Base-by-base conservation (phyloP, 2,797 vertebrate species). In the Platyrinchus mystaceus region DNA sequence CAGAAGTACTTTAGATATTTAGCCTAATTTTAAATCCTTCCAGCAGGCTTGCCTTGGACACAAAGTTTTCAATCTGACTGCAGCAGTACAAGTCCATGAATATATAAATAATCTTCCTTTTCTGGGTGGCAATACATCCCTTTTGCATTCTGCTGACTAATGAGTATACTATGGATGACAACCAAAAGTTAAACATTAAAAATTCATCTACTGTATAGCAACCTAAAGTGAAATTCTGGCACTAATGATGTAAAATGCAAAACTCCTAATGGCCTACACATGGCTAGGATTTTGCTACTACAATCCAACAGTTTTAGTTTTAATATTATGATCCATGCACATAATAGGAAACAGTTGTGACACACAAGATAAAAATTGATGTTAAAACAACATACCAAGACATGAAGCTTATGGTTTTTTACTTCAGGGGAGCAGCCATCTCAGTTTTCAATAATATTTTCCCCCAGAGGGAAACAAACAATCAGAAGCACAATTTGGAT, bases 401-500 rank as follows among this genome's bases (percentile, higher is more conserved):
- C 39, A 73, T 23, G 43, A 93, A 90, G 39, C 58, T 79, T 73
- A 71, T 14, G 21, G 12, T 64, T 44, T 81, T 88, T 89, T 87
- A 59, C 80, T 83, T 67, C 56, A 84, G 52, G 56, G 77, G 82
- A 76, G 14, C 27, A 92, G 81, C 41, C 63, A 76, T 63, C 37
- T 39, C n/a, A 92, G n/a, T 80, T 84, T 64, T 93, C 74, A 93
- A 6, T 30, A 82, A 83, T 30, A 66, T 62, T 93, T 84, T 89
- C 78, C 74, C 78, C 52, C 37, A 41, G 64, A 88, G 68, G 67
- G 93, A 96, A 90, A 87, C 41, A 90, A 95, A 84, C 68, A 91
- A 94, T 84, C 91, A 76, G 49, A 79, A 93, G 70, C 69, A 86
- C 41, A 84, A 64, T 93, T 87, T 94, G 91, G 87, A 94, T 89